Percentiles rank a stretch among this genome's conserved stretches.
Evolutionary conservation across 2,888 invertebrate species (phyloP).

Genomic region (Cosmopolites sordidus): DNA sequence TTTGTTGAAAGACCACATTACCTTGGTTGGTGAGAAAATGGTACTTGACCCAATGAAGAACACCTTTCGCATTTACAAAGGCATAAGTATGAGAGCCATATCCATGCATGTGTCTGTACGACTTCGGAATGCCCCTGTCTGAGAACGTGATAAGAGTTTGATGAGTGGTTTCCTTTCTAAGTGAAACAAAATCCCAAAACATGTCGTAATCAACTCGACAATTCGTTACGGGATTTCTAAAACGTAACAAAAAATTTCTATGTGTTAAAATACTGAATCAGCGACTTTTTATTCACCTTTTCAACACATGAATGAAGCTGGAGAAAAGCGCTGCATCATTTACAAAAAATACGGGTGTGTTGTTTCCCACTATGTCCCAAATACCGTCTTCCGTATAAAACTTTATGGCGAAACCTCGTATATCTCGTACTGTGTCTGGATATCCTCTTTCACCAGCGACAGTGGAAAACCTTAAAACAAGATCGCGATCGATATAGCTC

Average conservation of each 20-base stretch:
- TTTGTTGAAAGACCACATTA: constrained; percentile 1
- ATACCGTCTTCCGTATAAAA: constrained; percentile 90
- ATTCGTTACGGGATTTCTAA: constrained; percentile 84
- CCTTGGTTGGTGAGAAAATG: constrained; percentile 86
- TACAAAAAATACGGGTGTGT: constrained; percentile 90
- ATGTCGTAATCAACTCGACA: constrained; percentile 82
- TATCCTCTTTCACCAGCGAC: constrained; percentile 89
- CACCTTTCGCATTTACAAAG: constrained; percentile 69
- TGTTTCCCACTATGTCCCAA: constrained; percentile 92
- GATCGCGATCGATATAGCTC: too few relatives aligned
- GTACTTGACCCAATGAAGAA: constrained; percentile 80
- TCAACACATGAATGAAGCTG: constrained; percentile 94
- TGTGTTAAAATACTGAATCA: neutral
- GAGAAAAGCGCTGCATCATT: constrained; percentile 87
- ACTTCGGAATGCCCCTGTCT: constrained; percentile 91
- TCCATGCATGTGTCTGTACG: constrained; percentile 67
- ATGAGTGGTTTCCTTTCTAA: constrained; percentile 83
- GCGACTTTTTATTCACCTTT: constrained; percentile 53
- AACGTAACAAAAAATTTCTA: neutral
- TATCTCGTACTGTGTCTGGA: constrained; percentile 85
- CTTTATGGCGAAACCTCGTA: constrained; percentile 89
- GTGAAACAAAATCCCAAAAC: constrained; percentile 92
- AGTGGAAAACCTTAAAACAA: constrained; percentile 60
- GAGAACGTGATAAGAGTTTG: constrained; percentile 83
- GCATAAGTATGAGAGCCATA: constrained; percentile 93